Percentiles rank a stretch among this genome's conserved stretches.
These are phyloP conservation scores for Apostichopus californicus DNA, from an alignment of 35 echinoderm and acorn worm species.

Conservation along the genomic window DNA sequence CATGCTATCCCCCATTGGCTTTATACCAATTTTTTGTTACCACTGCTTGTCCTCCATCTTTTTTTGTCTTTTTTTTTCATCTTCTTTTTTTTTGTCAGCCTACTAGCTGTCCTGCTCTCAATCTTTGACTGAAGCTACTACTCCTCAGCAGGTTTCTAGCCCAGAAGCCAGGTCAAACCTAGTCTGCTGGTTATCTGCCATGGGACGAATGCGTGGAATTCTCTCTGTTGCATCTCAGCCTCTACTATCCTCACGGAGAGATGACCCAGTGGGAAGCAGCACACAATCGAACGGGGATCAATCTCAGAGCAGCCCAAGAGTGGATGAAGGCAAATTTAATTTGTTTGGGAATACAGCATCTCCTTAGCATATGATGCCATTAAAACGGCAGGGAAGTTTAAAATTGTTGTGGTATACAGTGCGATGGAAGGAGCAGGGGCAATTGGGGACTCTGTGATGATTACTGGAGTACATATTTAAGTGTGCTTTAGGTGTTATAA, in stretches of 20 bases:
- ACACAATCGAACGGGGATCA: neutral
- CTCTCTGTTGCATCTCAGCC: neutral
- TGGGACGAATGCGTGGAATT: slow-evolving; percentile 38
- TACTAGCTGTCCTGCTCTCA: neutral
- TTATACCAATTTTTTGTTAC: too few species aligned
- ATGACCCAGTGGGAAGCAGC: slow-evolving; percentile 13
- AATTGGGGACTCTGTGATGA: neutral
- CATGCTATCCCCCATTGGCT: too few species aligned
- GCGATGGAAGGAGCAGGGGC: neutral
- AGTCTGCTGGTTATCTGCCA: neutral
- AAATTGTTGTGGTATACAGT: neutral
- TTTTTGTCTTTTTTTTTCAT: neutral
- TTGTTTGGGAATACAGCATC: slow-evolving; percentile 3
- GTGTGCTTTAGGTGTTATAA: neutral
- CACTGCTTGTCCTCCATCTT: too few species aligned
- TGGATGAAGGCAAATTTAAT: slow-evolving; percentile 5
- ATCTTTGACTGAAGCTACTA: neutral
- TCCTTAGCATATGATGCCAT: neutral
- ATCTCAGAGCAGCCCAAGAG: slow-evolving; percentile 21
- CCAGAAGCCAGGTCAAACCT: neutral
- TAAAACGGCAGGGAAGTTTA: neutral
- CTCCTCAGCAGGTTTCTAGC: slow-evolving; percentile 1
- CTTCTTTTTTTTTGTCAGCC: neutral
- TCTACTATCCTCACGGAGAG: neutral
- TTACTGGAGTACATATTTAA: neutral